A percentile compares a stretch with the other conserved stretches of the same genome.
phyloP scores from a whole-genome alignment of 2,797 vertebrate species.

The Phyllotis vaccarum region DNA sequence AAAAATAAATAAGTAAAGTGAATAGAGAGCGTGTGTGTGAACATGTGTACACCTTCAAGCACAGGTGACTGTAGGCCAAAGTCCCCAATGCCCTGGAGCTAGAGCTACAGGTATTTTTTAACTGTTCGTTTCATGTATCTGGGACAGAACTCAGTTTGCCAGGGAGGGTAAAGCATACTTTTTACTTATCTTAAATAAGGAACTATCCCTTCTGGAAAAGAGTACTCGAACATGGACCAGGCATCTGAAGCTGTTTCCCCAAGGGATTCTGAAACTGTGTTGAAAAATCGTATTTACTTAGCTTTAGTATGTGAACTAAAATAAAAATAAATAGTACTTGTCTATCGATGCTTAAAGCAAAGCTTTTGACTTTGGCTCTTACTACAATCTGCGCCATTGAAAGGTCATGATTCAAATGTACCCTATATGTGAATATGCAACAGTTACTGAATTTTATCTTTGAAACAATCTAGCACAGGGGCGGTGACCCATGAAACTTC shows the following conservation, averaged over 20 bases:
- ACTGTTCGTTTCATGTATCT: not conserved
- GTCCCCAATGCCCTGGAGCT: not conserved
- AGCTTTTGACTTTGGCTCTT: conserved; percentile 10
- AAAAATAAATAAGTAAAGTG: not conserved
- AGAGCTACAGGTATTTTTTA: too few species aligned
- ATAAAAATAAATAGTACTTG: not conserved
- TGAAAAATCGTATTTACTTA: conserved; percentile 1
- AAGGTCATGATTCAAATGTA: not conserved
- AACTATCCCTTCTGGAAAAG: conserved; percentile 22
- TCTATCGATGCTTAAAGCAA: not conserved
- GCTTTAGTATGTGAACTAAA: conserved; percentile 44
- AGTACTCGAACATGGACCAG: not conserved
- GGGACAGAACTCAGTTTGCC: not conserved
- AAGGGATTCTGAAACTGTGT: not conserved
- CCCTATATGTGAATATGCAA: not conserved
- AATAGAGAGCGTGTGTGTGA: not conserved
- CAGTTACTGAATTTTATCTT: conserved; percentile 52
- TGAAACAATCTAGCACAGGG: conserved; percentile 12
- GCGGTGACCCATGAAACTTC: not conserved
- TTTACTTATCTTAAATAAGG: not conserved
- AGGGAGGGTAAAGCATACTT: too few species aligned
- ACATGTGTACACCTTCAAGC: not conserved
- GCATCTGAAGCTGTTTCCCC: not conserved
- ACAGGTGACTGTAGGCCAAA: too few species aligned
- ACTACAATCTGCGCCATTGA: conserved; percentile 23